phyloP scores from a whole-genome alignment of 2,888 invertebrate genomes.

The Nymphalis c-album region DNA sequence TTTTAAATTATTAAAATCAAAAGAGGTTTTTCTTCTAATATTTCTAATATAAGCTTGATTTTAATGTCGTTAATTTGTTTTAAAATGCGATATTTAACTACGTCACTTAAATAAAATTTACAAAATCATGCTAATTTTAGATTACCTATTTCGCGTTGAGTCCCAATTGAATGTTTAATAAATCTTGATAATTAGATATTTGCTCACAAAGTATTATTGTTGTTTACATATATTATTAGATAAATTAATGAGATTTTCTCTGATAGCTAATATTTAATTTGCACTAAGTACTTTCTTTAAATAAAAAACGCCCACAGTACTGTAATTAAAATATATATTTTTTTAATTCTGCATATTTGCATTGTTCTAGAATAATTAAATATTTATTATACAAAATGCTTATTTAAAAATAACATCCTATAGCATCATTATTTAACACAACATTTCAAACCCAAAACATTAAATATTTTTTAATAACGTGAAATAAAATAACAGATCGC shows the following conservation, averaged over 20 bases:
- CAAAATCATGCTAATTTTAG: not conserved
- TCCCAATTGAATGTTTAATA: not conserved
- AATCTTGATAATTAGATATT: conserved; percentile 1
- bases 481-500: too few relatives aligned
- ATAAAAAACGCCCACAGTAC: too few relatives aligned
- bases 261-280: not conserved
- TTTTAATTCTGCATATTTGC: too few relatives aligned
- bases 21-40: not conserved
- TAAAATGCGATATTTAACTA: not conserved
- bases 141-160: not conserved
- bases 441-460: too few relatives aligned
- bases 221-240: not conserved
- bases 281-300: too few relatives aligned
- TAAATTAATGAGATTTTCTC: not conserved
- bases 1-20: conserved; percentile 2
- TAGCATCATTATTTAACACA: too few relatives aligned
- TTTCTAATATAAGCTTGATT: not conserved
- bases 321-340: too few relatives aligned
- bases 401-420: too few relatives aligned
- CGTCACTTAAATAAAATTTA: not conserved
- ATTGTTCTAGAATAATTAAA: too few relatives aligned
- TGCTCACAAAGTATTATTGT: conserved; percentile 6
- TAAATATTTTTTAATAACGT: too few relatives aligned
- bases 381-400: too few relatives aligned
- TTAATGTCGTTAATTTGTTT: not conserved